These are phyloP conservation scores for Drosophila santomea DNA, from an alignment of 1,140 invertebrate genomes.

Conservation along the genomic window DNA sequence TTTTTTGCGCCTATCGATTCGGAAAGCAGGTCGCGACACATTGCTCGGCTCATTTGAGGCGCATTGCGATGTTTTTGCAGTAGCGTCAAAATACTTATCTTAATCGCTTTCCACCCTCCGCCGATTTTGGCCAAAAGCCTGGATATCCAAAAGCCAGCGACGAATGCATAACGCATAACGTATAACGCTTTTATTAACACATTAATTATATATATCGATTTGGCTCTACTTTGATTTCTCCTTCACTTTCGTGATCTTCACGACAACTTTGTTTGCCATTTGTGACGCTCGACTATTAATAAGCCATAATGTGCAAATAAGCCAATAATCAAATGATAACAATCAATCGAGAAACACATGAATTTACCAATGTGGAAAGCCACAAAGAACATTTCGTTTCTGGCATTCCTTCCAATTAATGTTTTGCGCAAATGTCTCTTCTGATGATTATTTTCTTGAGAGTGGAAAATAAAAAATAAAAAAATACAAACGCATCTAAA, in stretches of 20 bases:
- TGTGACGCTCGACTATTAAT: neutral
- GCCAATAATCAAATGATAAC: neutral
- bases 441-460: too few species aligned
- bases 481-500: too few species aligned
- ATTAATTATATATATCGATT: conserved; percentile 61
- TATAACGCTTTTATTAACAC: conserved; percentile 52
- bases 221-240: conserved; percentile 47
- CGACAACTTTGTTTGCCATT: conserved; percentile 7
- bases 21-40: conserved; percentile 66
- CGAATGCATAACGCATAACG: conserved; percentile 17
- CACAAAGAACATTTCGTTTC: neutral
- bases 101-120: conserved; percentile 50
- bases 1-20: conserved; percentile 48
- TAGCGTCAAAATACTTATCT: conserved; percentile 70
- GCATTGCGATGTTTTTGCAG: conserved; percentile 32
- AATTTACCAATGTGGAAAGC: neutral
- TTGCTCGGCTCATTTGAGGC: conserved; percentile 63
- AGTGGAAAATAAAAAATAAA: too few species aligned
- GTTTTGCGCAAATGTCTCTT: neutral
- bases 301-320: neutral
- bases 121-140: neutral
- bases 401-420: neutral
- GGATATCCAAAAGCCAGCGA: neutral
- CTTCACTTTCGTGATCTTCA: neutral
- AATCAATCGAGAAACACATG: neutral